Evolutionary conservation across 2,888 invertebrate species (phyloP).

Genomic region (Glyphotaelius pellucidus): DNA sequence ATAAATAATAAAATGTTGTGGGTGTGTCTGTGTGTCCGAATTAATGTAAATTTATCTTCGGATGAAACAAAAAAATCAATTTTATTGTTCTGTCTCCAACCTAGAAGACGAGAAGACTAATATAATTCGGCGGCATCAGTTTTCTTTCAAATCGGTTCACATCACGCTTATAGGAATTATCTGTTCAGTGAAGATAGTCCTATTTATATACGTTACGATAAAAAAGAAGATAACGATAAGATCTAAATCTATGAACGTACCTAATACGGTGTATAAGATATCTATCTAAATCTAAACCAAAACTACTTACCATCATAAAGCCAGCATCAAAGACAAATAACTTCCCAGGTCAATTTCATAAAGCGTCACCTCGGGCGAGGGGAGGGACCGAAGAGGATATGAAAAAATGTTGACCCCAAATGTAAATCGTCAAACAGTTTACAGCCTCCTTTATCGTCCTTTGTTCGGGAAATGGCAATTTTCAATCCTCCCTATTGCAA

Average conservation of each 20-base stretch:
- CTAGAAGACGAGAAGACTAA: too few relatives aligned
- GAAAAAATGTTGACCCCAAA: conserved; percentile 49
- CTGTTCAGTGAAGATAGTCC: not conserved
- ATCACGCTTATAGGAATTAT: not conserved
- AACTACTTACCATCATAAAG: not conserved
- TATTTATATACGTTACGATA: not conserved
- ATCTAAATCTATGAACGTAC: not conserved
- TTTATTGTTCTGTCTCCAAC: too few relatives aligned
- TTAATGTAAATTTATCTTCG: not conserved
- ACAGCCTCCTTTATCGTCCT: conserved; percentile 42
- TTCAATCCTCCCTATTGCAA: conserved; percentile 41
- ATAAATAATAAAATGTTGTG: not conserved
- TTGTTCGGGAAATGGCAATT: conserved; percentile 48
- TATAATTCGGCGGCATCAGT: too few relatives aligned
- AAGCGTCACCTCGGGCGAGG: conserved; percentile 39
- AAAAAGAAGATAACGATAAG: not conserved
- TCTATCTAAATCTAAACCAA: not conserved
- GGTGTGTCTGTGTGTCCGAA: not conserved
- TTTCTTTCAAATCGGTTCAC: not conserved
- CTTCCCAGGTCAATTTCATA: conserved; percentile 43
- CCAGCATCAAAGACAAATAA: conserved; percentile 33
- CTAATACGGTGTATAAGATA: not conserved
- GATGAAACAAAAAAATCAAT: too few relatives aligned
- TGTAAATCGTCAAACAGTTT: conserved; percentile 51
- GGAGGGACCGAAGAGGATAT: conserved; percentile 15